phyloP scores from a whole-genome alignment of 2,113 vertebrate genomes.

The Geococcyx californianus region DNA sequence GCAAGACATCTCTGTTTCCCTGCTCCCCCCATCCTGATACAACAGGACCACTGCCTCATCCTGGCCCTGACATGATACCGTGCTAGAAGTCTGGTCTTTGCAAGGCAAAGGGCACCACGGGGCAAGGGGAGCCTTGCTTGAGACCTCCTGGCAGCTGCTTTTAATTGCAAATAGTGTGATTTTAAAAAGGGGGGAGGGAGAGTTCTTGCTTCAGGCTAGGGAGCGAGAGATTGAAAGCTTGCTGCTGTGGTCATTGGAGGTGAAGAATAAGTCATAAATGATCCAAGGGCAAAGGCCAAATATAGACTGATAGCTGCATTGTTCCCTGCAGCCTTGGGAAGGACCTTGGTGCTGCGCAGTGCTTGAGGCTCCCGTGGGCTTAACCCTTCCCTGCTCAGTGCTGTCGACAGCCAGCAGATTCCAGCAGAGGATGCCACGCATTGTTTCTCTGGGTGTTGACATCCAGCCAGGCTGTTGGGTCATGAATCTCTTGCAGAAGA shows the following conservation, averaged over 20 bases:
- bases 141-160: conserved; percentile 18
- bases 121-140: neutral
- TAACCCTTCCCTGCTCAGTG: conserved; percentile 71
- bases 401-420: neutral
- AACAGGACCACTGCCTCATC: neutral
- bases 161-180: conserved; percentile 63
- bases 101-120: neutral
- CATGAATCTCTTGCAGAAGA: neutral
- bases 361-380: conserved; percentile 38
- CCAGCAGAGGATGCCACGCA: neutral
- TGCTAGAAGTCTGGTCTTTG: neutral
- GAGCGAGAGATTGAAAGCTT: conserved; percentile 73
- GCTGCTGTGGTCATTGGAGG: conserved; percentile 69
- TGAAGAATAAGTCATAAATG: conserved; percentile 82
- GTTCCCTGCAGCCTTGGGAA: conserved; percentile 72
- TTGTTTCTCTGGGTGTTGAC: accelerated
- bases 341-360: conserved; percentile 62
- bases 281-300: conserved; percentile 77
- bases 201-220: conserved; percentile 41
- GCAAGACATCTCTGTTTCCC: neutral
- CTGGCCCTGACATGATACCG: accelerated
- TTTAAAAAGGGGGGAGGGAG: conserved; percentile 56
- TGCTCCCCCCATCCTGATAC: neutral
- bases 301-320: conserved; percentile 80
- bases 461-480: neutral